A percentile compares a stretch with the other conserved stretches of the same genome.
Evolutionary conservation across 2,797 vertebrate genomes (phyloP).

Genomic region (Steatocranus sp.): DNA sequence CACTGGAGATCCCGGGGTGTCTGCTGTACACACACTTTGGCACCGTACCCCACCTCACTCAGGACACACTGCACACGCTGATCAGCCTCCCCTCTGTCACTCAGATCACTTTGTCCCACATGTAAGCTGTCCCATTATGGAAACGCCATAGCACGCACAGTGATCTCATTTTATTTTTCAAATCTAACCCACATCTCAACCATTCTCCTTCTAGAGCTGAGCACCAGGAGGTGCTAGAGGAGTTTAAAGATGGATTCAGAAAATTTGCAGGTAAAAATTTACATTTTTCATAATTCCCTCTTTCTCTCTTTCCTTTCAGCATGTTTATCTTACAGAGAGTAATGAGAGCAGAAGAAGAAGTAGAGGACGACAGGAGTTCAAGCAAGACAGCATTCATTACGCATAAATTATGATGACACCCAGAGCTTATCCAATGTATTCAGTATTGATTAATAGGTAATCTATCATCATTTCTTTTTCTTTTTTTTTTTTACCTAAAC

Average conservation of each 20-base stretch:
- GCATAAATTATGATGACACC: neutral
- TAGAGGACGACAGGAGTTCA: neutral
- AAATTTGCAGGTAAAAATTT: conserved; percentile 87
- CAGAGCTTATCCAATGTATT: neutral
- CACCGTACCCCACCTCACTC: conserved; percentile 88
- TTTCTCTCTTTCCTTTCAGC: neutral
- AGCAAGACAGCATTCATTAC: neutral
- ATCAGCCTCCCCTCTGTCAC: conserved; percentile 78
- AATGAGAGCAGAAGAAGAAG: neutral
- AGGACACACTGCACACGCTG: conserved; percentile 80
- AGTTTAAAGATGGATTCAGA: conserved; percentile 87
- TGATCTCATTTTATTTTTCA: neutral
- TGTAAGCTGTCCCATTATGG: conserved; percentile 75
- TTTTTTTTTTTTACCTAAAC: neutral
- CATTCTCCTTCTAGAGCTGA: conserved; percentile 77
- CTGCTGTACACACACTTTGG: conserved; percentile 88
- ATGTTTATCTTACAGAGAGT: neutral
- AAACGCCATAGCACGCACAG: neutral
- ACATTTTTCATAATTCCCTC: neutral
- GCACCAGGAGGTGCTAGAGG: conserved; percentile 88
- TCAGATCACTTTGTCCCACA: conserved; percentile 80
- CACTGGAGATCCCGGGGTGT: conserved; percentile 85
- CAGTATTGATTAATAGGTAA: neutral
- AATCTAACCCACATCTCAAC: neutral
- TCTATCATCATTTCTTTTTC: neutral